Conservation (phyloP, 2,113 vertebrate species). For the Grammomys dolichurus region DNA sequence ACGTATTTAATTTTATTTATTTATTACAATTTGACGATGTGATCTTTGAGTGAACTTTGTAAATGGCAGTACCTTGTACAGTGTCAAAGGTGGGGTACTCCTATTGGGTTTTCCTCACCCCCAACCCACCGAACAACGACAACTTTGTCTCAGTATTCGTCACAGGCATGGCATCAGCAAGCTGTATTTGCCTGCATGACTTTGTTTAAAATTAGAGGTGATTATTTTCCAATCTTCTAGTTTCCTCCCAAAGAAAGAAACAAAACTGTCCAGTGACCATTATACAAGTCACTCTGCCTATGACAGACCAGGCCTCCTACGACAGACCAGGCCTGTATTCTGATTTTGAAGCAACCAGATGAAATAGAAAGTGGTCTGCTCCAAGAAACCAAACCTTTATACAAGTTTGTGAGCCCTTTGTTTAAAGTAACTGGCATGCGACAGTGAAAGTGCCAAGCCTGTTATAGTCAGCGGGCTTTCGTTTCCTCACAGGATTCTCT, state of each 20-base stretch:
- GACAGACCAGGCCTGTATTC: constrained; percentile 8
- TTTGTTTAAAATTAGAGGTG: constrained; percentile 24
- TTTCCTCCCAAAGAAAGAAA: not conserved
- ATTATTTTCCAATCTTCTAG: not conserved
- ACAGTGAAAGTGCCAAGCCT: not conserved
- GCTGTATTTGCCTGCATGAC: not conserved
- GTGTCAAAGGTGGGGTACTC: not conserved
- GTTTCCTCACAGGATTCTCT: not conserved
- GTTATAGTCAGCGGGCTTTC: not conserved
- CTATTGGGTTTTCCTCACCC: not conserved
- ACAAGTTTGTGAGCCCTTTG: not conserved
- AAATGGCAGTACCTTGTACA: not conserved
- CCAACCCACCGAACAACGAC: not conserved
- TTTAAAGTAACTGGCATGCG: not conserved
- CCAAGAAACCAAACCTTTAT: not conserved
- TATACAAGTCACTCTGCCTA: not conserved
- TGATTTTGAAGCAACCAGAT: not conserved
- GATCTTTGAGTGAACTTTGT: not conserved
- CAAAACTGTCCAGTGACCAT: not conserved
- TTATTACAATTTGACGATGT: not conserved
- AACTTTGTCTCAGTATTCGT: not conserved
- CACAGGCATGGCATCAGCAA: not conserved
- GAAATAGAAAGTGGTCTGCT: not conserved
- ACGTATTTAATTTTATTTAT: not conserved
- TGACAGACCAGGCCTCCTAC: not conserved